These are phyloP conservation scores for Scotopteryx bipunctaria DNA, from an alignment of 2,888 invertebrate genomes.

Conservation along the genomic window DNA sequence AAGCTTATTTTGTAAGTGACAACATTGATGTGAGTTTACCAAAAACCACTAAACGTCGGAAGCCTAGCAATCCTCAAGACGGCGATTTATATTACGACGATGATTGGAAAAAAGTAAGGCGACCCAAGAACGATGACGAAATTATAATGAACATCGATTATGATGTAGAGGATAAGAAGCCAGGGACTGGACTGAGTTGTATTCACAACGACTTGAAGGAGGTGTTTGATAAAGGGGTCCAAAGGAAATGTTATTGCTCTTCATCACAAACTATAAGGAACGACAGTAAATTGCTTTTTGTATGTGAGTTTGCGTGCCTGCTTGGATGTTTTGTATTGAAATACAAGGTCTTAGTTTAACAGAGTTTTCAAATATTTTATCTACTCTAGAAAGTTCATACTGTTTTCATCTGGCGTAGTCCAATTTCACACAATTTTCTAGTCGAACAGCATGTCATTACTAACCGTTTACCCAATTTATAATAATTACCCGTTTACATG, in stretches of 20 bases:
- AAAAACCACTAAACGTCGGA: conserved; percentile 47
- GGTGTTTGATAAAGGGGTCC: conserved; percentile 35
- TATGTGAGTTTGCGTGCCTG: conserved; percentile 2
- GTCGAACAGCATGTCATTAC: too few species aligned
- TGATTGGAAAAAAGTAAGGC: conserved; percentile 32
- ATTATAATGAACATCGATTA: conserved; percentile 36
- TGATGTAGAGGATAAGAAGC: conserved; percentile 28
- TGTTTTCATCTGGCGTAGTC: not conserved
- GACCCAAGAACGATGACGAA: conserved; percentile 21
- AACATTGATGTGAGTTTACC: conserved; percentile 39
- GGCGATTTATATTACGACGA: conserved; percentile 48
- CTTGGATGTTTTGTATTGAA: not conserved
- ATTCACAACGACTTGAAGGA: conserved; percentile 39
- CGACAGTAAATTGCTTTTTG: not conserved
- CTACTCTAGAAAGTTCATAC: not conserved
- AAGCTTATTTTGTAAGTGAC: conserved; percentile 45
- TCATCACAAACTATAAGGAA: conserved; percentile 3
- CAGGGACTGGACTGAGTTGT: conserved; percentile 19
- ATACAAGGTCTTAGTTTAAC: not conserved
- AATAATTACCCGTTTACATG: too few species aligned
- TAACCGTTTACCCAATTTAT: too few species aligned
- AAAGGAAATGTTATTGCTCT: conserved; percentile 47
- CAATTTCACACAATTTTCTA: too few species aligned
- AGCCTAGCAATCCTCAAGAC: conserved; percentile 39
- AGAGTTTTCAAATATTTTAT: not conserved